phyloP scores from a whole-genome alignment of 2,113 vertebrate genomes.

The Pterocles gutturalis region DNA sequence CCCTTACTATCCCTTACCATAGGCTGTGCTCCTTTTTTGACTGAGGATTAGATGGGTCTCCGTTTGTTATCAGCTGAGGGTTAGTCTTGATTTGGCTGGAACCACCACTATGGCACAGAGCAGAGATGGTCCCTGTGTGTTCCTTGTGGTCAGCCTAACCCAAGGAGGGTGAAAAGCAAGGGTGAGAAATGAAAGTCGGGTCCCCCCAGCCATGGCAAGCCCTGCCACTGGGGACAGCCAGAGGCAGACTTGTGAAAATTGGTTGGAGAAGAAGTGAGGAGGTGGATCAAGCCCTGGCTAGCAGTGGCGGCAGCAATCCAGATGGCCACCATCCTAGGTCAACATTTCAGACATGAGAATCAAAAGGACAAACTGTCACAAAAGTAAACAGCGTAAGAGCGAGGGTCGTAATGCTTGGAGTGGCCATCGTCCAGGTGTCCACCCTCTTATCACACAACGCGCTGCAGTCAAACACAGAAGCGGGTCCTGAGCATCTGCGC shows the following conservation, averaged over 20 bases:
- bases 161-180: not conserved
- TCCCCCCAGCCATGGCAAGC: not conserved
- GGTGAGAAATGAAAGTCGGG: not conserved
- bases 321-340: conserved; percentile 67
- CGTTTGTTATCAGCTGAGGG: not conserved
- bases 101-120: fast-evolving
- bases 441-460: conserved; percentile 40
- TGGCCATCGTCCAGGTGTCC: conserved; percentile 53
- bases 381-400: conserved; percentile 46
- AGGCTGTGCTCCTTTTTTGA: not conserved
- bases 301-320: conserved; percentile 60
- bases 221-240: fast-evolving
- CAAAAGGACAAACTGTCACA: conserved; percentile 63
- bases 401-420: conserved; percentile 27
- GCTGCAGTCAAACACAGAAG: not conserved
- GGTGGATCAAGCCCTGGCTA: not conserved
- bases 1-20: not conserved
- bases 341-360: conserved; percentile 63
- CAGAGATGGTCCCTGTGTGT: fast-evolving
- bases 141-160: not conserved
- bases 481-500: not conserved
- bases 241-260: not conserved
- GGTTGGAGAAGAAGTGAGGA: not conserved
- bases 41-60: not conserved
- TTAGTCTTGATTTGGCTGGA: not conserved